These are phyloP conservation scores for Arctia plantaginis DNA, from an alignment of 2,888 invertebrate species.

Conservation along the genomic window DNA sequence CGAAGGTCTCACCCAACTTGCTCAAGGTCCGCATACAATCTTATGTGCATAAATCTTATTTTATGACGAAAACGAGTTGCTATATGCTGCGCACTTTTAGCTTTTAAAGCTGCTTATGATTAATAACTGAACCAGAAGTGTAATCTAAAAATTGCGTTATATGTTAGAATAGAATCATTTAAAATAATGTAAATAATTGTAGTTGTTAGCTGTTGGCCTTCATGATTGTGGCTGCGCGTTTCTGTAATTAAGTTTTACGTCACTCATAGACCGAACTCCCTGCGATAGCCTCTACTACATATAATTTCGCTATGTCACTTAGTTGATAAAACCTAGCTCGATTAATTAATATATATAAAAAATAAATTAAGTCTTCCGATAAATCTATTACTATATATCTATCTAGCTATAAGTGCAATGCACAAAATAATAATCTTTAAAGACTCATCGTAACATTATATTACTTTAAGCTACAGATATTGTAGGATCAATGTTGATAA, in stretches of 20 bases:
- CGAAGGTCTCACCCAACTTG: constrained; percentile 83
- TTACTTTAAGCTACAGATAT: neutral
- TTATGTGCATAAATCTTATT: constrained; percentile 83
- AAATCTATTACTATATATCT: neutral
- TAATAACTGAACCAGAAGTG: constrained; percentile 66
- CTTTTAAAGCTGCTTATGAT: constrained; percentile 68
- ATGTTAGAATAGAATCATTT: constrained; percentile 73
- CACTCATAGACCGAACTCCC: constrained; percentile 81
- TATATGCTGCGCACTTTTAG: constrained; percentile 73
- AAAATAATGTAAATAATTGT: constrained; percentile 81
- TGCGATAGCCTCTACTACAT: constrained; percentile 79
- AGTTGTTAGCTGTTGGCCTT: constrained; percentile 79
- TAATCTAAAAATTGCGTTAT: constrained; percentile 68
- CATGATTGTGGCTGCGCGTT: constrained; percentile 77
- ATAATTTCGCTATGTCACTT: constrained; percentile 78
- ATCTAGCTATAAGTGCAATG: neutral
- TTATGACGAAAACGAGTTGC: constrained; percentile 78
- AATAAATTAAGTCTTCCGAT: neutral
- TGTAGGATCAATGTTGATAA: neutral
- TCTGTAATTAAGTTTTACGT: constrained; percentile 85
- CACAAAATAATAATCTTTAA: neutral
- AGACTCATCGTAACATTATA: neutral
- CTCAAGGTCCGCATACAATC: constrained; percentile 85
- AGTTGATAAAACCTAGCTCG: constrained; percentile 52
- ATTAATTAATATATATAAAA: constrained; percentile 39